Conservation (phyloP, 2,113 vertebrate species). For the Neoarius graeffei region DNA sequence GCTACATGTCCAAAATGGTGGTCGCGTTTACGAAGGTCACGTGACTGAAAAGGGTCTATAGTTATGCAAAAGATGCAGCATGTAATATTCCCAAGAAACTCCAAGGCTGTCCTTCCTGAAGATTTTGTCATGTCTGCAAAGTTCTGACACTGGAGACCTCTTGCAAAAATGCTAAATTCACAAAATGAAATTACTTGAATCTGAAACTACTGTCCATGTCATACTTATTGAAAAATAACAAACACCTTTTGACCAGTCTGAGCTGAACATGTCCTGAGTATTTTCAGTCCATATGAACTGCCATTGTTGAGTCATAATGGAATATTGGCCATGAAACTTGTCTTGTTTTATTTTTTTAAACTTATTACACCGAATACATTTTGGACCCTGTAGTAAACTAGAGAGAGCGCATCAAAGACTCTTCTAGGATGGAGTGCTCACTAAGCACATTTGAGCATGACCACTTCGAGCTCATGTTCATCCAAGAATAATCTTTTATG, state of each 20-base stretch:
- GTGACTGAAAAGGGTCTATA: too few relatives aligned
- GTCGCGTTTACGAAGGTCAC: too few relatives aligned
- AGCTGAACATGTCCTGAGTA: neutral
- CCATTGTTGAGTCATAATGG: neutral
- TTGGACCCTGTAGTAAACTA: neutral
- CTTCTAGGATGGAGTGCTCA: neutral
- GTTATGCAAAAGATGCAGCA: neutral
- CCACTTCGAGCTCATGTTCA: neutral
- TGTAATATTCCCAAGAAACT: neutral
- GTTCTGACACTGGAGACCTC: neutral
- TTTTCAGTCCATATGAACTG: neutral
- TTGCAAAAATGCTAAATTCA: neutral
- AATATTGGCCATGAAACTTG: neutral
- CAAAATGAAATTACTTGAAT: neutral
- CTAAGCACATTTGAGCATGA: neutral
- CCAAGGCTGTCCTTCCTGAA: neutral
- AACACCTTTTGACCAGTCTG: neutral
- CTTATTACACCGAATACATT: neutral
- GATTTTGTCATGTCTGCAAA: neutral
- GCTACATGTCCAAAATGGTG: too few relatives aligned
- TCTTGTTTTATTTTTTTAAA: neutral
- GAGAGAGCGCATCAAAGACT: neutral
- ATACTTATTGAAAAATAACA: neutral
- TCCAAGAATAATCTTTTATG: conserved; percentile 15
- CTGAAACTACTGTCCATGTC: neutral